Conservation (phyloP, 2,797 vertebrate species). For the Thalassophryne amazonica region DNA sequence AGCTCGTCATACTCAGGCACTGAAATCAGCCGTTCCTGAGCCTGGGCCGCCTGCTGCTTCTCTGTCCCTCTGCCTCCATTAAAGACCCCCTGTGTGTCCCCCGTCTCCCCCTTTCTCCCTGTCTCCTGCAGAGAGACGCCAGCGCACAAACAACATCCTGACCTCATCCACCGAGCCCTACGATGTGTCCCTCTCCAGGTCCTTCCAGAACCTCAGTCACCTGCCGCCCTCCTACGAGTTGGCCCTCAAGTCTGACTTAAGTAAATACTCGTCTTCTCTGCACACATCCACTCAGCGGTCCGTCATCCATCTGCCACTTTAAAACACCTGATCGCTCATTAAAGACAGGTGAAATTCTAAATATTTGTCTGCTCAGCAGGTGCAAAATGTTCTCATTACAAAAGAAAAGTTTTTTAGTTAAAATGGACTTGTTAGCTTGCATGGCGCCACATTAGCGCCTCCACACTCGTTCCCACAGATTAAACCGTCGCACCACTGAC, state of each 20-base stretch:
- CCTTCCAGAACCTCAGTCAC: slow-evolving; percentile 97
- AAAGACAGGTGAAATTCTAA: slow-evolving; percentile 37
- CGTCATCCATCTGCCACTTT: slow-evolving; percentile 36
- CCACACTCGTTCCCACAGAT: slow-evolving; percentile 14
- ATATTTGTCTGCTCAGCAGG: slow-evolving; percentile 30
- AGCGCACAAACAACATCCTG: slow-evolving; percentile 92
- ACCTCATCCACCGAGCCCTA: slow-evolving; percentile 96
- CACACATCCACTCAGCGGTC: slow-evolving; percentile 87
- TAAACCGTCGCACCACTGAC: slow-evolving; percentile 23
- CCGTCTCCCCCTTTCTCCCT: slow-evolving; percentile 29
- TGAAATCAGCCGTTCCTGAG: no score
- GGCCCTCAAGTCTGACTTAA: slow-evolving; percentile 87
- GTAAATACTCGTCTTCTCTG: slow-evolving; percentile 87
- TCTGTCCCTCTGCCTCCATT: no score
- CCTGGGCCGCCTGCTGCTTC: no score
- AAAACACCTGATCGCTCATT: slow-evolving; percentile 25
- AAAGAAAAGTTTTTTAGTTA: slow-evolving; percentile 42
- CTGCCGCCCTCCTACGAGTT: slow-evolving; percentile 93
- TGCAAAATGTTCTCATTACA: slow-evolving; percentile 3
- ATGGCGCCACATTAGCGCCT: slow-evolving; percentile 1
- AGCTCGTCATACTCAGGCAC: no score
- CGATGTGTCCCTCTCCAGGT: slow-evolving; percentile 93
- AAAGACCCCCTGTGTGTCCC: slow-evolving; percentile 17
- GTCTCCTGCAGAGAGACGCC: slow-evolving; percentile 83
- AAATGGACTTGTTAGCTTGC: slow-evolving; percentile 39